Evolutionary conservation across 92 coral and sea anemone species (phyloP), one percentile per base, ranked within the genome.

Genomic region (Virgularia gustaviana): DNA sequence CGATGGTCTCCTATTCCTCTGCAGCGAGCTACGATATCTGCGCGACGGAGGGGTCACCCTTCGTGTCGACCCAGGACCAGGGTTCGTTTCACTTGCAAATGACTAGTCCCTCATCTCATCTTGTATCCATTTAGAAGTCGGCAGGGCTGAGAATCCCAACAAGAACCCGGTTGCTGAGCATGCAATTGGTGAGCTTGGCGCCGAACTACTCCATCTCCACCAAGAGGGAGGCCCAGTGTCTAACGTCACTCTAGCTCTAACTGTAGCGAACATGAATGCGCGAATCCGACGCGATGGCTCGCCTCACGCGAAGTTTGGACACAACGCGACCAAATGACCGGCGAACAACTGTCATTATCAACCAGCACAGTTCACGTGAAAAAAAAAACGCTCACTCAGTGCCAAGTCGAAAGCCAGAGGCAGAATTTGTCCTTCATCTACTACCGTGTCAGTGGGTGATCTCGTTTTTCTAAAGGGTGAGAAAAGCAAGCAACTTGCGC

Each of bases 381-480:
- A 61, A 56, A 30, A 49, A 32, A 80, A 80, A 36, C 77, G 43
- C 65, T 27, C 24, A 43, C 65, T 61, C 20, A 72, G 81, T 49
- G 61, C 79, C 16, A 60, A 15, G 19, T 72, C 79, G 49, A 71
- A 63, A 71, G 72, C 80, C n/a, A 19, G 36, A 29, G 80, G 85
- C 36, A 36, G 28, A 25, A 43, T 68, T 53, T 10, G 51, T 51
- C 35, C 35, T 16, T 37, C 60, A 25, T 6, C 44, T 6, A 32
- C 51, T 57, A n/a, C 80, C 7, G 36, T 80, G 66, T 42, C 76
- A 41, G 41, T 74, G 44, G 80, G 85, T 11, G 85, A 80, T 36
- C 41, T 79, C 25, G 67, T 73, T 25, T 73, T 63, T 38, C 25
- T 73, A 65, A 54, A 44, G 19, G 55, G 81, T 9, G 71, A 81